These are phyloP conservation scores for Pseudotriccus pelzelni DNA, from an alignment of 2,797 vertebrate species.

Conservation along the genomic window DNA sequence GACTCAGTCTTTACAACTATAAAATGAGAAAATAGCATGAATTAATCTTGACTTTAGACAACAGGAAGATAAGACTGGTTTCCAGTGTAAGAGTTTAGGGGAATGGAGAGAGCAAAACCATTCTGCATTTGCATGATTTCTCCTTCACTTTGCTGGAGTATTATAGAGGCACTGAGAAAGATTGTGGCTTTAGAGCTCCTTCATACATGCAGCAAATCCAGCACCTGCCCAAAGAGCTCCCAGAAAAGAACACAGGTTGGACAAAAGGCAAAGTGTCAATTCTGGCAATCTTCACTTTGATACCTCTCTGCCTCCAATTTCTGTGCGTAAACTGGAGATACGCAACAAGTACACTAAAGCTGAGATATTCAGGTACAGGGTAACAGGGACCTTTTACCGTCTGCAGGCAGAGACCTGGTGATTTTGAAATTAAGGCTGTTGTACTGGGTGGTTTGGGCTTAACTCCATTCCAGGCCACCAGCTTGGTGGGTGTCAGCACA, in stretches of 20 bases:
- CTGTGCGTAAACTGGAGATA: neutral
- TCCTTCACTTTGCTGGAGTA: neutral
- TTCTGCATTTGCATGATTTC: neutral
- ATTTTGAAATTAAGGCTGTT: neutral
- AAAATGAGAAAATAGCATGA: slow-evolving; percentile 13
- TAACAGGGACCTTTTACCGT: neutral
- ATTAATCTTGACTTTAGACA: slow-evolving; percentile 21
- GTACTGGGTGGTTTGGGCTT: neutral
- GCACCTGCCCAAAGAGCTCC: neutral
- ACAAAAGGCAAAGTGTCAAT: neutral
- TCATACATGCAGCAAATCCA: neutral
- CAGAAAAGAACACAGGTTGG: neutral
- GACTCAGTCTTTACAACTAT: neutral
- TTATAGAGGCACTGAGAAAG: neutral
- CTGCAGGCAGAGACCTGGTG: neutral
- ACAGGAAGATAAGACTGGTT: neutral
- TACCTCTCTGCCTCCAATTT: neutral
- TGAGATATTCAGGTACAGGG: neutral
- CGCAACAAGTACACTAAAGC: too few relatives aligned
- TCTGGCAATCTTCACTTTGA: neutral
- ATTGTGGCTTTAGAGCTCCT: neutral
- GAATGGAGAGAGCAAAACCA: neutral
- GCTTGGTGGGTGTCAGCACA: neutral
- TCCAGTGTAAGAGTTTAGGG: neutral
- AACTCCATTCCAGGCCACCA: neutral